phyloP scores from a whole-genome alignment of 1,140 invertebrate genomes.

The Drosophila repleta region DNA sequence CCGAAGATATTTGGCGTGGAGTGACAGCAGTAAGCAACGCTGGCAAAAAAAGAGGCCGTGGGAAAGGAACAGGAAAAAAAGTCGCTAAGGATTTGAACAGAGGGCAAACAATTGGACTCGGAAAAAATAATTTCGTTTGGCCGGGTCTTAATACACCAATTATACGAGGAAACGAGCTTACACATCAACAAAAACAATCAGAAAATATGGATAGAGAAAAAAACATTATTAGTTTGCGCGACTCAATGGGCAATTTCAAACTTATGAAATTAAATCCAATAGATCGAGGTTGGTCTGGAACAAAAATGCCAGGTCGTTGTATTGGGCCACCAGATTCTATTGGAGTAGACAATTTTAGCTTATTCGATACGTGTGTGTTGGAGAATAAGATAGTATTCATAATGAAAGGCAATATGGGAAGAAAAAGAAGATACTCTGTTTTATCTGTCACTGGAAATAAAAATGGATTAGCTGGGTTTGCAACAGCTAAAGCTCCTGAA shows the following conservation, averaged over 20 bases:
- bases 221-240: slow-evolving; percentile 89
- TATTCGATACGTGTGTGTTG: slow-evolving; percentile 94
- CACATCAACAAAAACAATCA: slow-evolving; percentile 88
- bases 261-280: slow-evolving; percentile 89
- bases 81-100: slow-evolving; percentile 93
- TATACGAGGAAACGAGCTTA: slow-evolving; percentile 90
- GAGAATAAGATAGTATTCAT: slow-evolving; percentile 91
- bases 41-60: slow-evolving; percentile 96
- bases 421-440: slow-evolving; percentile 84
- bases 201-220: slow-evolving; percentile 89
- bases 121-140: slow-evolving; percentile 94
- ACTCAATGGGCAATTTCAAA: slow-evolving; percentile 88
- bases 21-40: slow-evolving; percentile 98
- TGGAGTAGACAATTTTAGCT: slow-evolving; percentile 92
- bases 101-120: slow-evolving; percentile 95
- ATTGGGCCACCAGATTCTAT: slow-evolving; percentile 94
- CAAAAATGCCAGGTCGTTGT: slow-evolving; percentile 91
- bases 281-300: slow-evolving; percentile 95
- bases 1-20: slow-evolving; percentile 95
- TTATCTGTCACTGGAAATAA: slow-evolving; percentile 92
- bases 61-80: slow-evolving; percentile 90
- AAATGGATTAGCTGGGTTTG: slow-evolving; percentile 94
- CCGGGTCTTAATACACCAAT: slow-evolving; percentile 95
- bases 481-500: slow-evolving; percentile 89
- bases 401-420: slow-evolving; percentile 94